phyloP scores from a whole-genome alignment of 2,888 invertebrate genomes.

The Erebia aethiops region DNA sequence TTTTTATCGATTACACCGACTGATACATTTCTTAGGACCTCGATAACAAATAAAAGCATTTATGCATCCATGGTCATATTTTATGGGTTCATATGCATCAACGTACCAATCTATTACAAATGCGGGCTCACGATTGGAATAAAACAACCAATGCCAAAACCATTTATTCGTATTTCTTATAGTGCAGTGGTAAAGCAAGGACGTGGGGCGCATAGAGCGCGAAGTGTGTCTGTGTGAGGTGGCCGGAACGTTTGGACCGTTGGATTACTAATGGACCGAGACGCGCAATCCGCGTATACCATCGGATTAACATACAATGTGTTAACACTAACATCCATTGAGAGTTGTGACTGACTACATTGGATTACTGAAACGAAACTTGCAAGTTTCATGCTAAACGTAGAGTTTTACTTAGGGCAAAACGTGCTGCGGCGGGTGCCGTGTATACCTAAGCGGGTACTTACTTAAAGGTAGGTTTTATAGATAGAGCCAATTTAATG shows the following conservation, averaged over 20 bases:
- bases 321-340: conserved; percentile 1
- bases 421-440: not conserved
- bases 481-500: not conserved
- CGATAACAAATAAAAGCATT: conserved; percentile 6
- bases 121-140: conserved; percentile 22
- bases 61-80: conserved; percentile 15
- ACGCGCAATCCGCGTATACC: conserved; percentile 14
- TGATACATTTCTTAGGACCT: not conserved
- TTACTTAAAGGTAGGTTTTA: too few relatives aligned
- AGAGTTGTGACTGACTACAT: not conserved
- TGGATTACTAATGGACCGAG: conserved; percentile 20
- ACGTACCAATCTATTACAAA: conserved; percentile 3
- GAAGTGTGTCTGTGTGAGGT: conserved; percentile 37
- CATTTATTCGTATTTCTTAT: conserved; percentile 22
- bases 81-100: conserved; percentile 19
- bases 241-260: conserved; percentile 36
- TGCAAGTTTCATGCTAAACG: not conserved
- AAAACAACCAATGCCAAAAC: conserved; percentile 21
- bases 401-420: not conserved
- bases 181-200: conserved; percentile 31
- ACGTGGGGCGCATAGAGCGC: conserved; percentile 36
- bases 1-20: too few relatives aligned
- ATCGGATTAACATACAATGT: conserved; percentile 13
- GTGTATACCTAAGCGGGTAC: too few relatives aligned
- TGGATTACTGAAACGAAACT: not conserved